Conservation (phyloP, 1,140 invertebrate genomes). For the Leptestheria dahalacensis region DNA sequence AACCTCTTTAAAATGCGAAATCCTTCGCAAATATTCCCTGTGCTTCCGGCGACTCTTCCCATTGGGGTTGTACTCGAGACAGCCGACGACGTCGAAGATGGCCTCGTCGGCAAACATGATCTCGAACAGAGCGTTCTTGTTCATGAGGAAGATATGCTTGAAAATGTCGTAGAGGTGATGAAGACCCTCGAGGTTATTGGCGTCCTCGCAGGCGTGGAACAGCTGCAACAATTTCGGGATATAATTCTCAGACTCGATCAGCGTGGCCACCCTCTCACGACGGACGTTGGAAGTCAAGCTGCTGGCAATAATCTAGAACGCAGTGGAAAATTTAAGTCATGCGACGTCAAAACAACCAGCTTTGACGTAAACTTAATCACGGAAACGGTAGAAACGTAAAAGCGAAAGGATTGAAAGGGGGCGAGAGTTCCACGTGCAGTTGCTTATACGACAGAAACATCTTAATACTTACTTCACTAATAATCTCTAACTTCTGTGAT, state of each 20-base stretch:
- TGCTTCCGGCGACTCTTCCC: slow-evolving; percentile 70
- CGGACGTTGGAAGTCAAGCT: slow-evolving; percentile 65
- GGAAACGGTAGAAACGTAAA: too few relatives aligned
- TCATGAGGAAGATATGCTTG: slow-evolving; percentile 95
- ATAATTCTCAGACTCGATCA: slow-evolving; percentile 88
- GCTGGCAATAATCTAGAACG: slow-evolving; percentile 46
- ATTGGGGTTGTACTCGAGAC: slow-evolving; percentile 91
- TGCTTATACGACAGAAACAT: too few relatives aligned
- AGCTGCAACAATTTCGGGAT: slow-evolving; percentile 88
- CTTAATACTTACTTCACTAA: slow-evolving; percentile 52
- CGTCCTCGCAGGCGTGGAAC: slow-evolving; percentile 93
- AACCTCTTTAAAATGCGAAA: slow-evolving; percentile 79
- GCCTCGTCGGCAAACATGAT: slow-evolving; percentile 92
- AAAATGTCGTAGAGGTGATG: slow-evolving; percentile 97
- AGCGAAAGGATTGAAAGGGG: too few relatives aligned
- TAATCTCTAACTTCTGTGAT: slow-evolving; percentile 78
- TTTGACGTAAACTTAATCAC: neutral
- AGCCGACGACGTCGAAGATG: slow-evolving; percentile 96
- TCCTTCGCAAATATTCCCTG: slow-evolving; percentile 83
- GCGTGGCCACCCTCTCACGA: slow-evolving; percentile 85
- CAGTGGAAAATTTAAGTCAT: neutral
- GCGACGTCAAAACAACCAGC: neutral
- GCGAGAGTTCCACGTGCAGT: too few relatives aligned
- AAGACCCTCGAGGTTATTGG: slow-evolving; percentile 84
- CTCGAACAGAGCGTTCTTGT: slow-evolving; percentile 93